These are phyloP conservation scores for Saimiri boliviensis DNA, from an alignment of 2,113 vertebrate genomes.

Conservation along the genomic window DNA sequence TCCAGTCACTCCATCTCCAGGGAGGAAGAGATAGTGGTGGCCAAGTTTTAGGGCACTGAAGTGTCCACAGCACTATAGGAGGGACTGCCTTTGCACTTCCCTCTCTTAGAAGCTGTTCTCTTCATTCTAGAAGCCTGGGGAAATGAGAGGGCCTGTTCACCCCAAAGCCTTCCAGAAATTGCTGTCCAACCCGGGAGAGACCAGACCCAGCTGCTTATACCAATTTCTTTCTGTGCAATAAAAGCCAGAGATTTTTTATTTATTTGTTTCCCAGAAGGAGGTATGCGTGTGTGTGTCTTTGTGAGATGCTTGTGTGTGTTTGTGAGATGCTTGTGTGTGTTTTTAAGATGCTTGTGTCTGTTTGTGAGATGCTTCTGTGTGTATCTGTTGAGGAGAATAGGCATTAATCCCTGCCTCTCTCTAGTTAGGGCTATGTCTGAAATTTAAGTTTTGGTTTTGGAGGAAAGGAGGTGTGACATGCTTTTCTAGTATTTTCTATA, in stretches of 20 bases:
- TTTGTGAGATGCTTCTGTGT: no score
- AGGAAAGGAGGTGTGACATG: background rate
- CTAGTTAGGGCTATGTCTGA: background rate
- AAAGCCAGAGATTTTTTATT: background rate
- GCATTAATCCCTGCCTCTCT: background rate
- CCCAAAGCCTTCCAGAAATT: background rate
- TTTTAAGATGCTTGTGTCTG: no score
- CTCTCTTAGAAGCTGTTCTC: background rate
- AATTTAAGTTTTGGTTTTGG: background rate
- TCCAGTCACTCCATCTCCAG: background rate
- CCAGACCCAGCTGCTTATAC: background rate
- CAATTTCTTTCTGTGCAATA: background rate
- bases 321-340: no score
- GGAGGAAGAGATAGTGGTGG: background rate
- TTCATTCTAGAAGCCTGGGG: background rate
- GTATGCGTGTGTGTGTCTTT: background rate
- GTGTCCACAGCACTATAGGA: background rate
- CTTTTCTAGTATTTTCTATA: background rate
- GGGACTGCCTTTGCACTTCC: background rate
- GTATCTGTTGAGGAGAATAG: no score
- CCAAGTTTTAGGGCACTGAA: background rate
- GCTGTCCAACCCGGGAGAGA: background rate
- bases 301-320: background rate
- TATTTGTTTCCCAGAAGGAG: background rate
- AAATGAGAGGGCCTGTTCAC: background rate